Conservation (phyloP, 1,140 invertebrate genomes). For the Aradophagus sp. region DNA sequence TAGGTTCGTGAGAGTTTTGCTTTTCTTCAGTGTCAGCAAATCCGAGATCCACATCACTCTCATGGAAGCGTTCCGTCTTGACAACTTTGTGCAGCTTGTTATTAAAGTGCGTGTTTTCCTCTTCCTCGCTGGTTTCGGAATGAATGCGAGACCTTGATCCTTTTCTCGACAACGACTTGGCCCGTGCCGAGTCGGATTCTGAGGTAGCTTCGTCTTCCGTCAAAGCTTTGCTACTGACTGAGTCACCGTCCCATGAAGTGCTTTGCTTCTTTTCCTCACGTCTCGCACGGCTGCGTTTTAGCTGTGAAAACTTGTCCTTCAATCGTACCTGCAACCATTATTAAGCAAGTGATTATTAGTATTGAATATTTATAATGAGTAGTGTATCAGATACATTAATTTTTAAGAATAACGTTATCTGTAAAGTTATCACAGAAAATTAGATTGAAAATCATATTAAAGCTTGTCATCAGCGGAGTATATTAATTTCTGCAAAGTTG, state of each 20-base stretch:
- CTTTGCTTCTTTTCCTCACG: conserved; percentile 90
- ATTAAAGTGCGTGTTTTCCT: conserved; percentile 69
- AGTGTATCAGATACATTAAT: no score
- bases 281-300: conserved; percentile 90
- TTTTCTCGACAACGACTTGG: conserved; percentile 72
- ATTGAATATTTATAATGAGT: no score
- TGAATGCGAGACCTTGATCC: conserved; percentile 76
- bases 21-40: conserved; percentile 76
- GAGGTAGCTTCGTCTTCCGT: conserved; percentile 72
- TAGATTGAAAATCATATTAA: no score
- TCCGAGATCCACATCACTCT: conserved; percentile 76
- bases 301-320: conserved; percentile 90
- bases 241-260: conserved; percentile 89
- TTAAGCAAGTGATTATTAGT: not conserved
- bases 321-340: conserved; percentile 73
- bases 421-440: no score
- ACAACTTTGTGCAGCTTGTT: conserved; percentile 70
- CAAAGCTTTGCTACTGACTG: conserved; percentile 79
- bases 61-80: conserved; percentile 73
- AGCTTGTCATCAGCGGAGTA: no score
- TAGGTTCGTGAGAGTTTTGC: conserved; percentile 63
- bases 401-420: no score
- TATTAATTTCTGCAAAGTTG: no score
- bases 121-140: conserved; percentile 79
- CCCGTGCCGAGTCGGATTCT: conserved; percentile 72